Conservation (phyloP, 2,113 vertebrate species). For the Echinops telfairi region DNA sequence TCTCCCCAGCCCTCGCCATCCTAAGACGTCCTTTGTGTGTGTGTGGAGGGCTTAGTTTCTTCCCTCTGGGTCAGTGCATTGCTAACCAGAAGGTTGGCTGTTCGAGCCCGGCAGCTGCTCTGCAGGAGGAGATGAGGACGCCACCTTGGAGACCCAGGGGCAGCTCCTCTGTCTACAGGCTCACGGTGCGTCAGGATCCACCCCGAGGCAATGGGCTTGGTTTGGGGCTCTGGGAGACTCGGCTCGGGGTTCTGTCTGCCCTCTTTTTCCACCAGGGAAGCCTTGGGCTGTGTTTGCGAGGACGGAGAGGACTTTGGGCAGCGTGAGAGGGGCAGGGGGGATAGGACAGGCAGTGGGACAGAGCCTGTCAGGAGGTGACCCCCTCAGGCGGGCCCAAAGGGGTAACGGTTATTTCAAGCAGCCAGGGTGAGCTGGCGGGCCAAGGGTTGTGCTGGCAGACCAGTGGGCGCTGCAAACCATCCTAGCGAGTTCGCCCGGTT, state of each 20-base stretch:
- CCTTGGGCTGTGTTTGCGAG: neutral
- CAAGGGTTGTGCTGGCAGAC: no score
- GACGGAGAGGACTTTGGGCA: no score
- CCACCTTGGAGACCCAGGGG: neutral
- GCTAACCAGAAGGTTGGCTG: neutral
- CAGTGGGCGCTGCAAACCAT: rapidly evolving
- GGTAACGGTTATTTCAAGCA: neutral
- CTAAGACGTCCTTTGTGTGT: rapidly evolving
- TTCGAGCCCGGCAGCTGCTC: neutral
- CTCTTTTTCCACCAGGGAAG: neutral
- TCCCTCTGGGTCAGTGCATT: rapidly evolving
- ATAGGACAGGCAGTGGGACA: neutral
- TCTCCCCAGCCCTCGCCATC: neutral
- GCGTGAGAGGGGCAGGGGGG: no score
- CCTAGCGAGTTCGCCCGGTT: no score
- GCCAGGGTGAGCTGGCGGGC: rapidly evolving
- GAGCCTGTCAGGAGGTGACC: neutral
- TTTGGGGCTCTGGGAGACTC: neutral
- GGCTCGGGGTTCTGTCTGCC: neutral
- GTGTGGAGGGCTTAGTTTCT: rapidly evolving
- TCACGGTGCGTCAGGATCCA: neutral
- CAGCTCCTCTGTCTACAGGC: neutral
- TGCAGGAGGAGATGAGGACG: neutral
- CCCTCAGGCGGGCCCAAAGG: neutral
- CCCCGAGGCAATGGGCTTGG: neutral